Evolutionary conservation across 2,888 invertebrate genomes (phyloP), one percentile per base, ranked within the genome.

Genomic region (Anthrax anthrax): DNA sequence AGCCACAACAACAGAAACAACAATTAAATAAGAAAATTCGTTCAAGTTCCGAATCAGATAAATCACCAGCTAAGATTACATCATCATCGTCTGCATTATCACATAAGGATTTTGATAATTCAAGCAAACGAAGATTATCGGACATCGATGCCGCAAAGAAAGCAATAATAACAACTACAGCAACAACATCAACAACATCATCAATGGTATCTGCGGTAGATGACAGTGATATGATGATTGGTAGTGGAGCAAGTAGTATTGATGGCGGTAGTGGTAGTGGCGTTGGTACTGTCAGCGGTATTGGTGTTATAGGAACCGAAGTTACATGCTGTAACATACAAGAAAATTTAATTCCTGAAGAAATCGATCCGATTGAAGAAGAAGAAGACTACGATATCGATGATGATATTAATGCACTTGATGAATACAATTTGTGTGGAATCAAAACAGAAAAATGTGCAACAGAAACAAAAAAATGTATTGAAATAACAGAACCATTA

Each of bases 31-130:
- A 6, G 5, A 47, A 47, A 39, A 40, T 47, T n/a, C 47, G 43
- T 27, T 47, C 47, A 18, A 47, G 17, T 29, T 47, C 43, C 8
- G 47, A 47, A 43, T 47, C 47, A 43, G 47, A 47, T 34, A 47
- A 47, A 36, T 12, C 18, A 37, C 4, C 37, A 27, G 27, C 17
- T 13, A 32, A 13, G 10, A 39, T 5, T 29, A 16, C 23, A 23
- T 14, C 16, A 39, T 27, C 18, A n/a, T 17, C 27, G 23, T 10
- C 38, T 9, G 16, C 32, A 13, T 14, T 14, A 39, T 14, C 39
- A n/a, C 32, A 39, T 4, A 40, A 40, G 13, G 45, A 40, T n/a
- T 16, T 34, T 19, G 45, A 39, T 12, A 32, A 16, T 32, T 27
- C 4, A 36, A 16, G 37, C 16, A 39, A 23, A 36, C 23, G 40